Evolutionary conservation across 2,888 invertebrate species (phyloP).

Genomic region (Sphaeridia pumilis): DNA sequence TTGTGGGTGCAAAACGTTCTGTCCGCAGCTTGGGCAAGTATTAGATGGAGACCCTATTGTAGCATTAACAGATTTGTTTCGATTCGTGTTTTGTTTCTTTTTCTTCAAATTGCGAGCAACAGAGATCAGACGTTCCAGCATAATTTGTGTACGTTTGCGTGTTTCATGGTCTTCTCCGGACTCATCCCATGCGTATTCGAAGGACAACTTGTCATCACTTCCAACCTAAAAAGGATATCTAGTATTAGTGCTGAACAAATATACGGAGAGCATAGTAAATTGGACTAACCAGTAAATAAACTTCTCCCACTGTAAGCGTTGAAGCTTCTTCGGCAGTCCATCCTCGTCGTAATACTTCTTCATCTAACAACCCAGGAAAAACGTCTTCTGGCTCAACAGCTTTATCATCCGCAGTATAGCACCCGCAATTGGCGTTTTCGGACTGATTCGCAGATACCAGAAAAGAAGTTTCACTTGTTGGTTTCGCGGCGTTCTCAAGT

Average conservation of each 20-base stretch:
- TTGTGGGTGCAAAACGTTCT: no score
- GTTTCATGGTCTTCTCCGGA: constrained; percentile 20
- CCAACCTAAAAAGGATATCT: constrained; percentile 39
- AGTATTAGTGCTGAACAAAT: no score
- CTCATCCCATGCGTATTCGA: constrained; percentile 42
- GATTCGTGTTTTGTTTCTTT: constrained; percentile 21
- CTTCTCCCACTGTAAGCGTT: constrained; percentile 49
- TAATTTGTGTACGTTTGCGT: constrained; percentile 17
- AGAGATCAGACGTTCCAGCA: constrained; percentile 24
- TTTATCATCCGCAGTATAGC: constrained; percentile 9
- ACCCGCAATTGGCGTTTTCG: neutral
- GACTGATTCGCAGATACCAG: no score
- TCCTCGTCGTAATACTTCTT: constrained; percentile 47
- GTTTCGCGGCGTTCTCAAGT: no score
- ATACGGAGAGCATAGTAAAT: no score
- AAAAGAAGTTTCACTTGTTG: no score
- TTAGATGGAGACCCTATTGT: neutral
- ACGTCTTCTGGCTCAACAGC: constrained; percentile 25
- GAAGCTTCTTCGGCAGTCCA: constrained; percentile 69
- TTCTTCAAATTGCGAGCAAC: constrained; percentile 29
- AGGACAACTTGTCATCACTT: constrained; percentile 39
- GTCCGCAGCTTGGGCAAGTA: constrained; percentile 24
- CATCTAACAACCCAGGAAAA: constrained; percentile 23
- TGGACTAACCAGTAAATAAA: constrained; percentile 13
- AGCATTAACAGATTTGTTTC: constrained; percentile 17